Base-by-base conservation (phyloP, 2,888 invertebrate genomes). In the Scelioninae gen. 1 region DNA sequence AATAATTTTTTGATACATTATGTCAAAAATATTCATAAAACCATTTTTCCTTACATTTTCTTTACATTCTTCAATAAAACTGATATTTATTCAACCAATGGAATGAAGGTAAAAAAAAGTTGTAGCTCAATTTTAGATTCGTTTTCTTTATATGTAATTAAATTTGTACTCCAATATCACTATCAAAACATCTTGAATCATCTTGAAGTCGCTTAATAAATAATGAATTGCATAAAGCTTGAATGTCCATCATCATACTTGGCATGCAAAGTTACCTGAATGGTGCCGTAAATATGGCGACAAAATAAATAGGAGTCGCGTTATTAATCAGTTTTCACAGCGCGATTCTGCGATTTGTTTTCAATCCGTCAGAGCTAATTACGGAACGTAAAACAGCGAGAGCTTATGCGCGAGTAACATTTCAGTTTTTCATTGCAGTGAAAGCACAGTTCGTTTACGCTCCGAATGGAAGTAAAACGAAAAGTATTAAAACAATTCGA, bases 401-500 rank as follows among this genome's bases (percentile, higher is more conserved):
- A 47, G 65, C 68, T 69, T 74, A 63, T 75, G 62, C 47, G 10
- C 29, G 56, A 56, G 56, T 55, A 69, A 69, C 68, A 32, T 56
- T 81, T 62, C 51, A 69, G 56, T 74, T 69, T 81, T 75, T 81
- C 69, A 69, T 75, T 43, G 63, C 62, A 63, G 49, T 74, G 62
- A 68, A 80, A 74, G 74, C 74, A 38, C 55, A 53, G 72, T 75
- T 75, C 75, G 69, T 63, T 81, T 75, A 68, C 75, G 13, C 63
- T 34, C 6, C 66, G 69, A 69, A 58, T 49, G 80, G 62, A 75
- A 63, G 63, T 60, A 63, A 68, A 80, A 68, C 55, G 74, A 74
- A 45, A 80, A 74, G 74, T 80, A 80, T 80, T 68, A 63, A 81
- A 75, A 81, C 80, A 81, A 81, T 81, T 75, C 75, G 31, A 62